A percentile compares a stretch with the other conserved stretches of the same genome.
Conservation (phyloP, 2,797 vertebrate genomes). For the Chloroceryle amazona region DNA sequence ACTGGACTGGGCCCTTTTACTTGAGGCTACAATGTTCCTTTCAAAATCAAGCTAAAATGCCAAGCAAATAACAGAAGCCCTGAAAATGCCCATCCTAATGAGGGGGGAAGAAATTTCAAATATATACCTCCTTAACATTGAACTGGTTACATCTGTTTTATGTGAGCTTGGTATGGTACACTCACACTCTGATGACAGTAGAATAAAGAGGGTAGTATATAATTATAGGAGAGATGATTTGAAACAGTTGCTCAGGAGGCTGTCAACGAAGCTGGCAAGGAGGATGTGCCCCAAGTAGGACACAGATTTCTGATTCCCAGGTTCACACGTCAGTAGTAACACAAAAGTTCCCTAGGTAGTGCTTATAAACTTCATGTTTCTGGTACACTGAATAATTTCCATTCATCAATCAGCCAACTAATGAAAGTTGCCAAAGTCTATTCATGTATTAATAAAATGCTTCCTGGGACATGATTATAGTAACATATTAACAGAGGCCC, state of each 20-base stretch:
- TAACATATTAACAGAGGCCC: neutral
- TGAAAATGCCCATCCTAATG: constrained; percentile 47
- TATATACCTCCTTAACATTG: constrained; percentile 12
- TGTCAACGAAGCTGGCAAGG: constrained; percentile 52
- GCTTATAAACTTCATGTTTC: neutral
- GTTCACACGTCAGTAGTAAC: constrained; percentile 21
- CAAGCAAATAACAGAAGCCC: neutral
- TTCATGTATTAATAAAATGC: neutral
- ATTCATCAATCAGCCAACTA: neutral
- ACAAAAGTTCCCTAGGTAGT: neutral
- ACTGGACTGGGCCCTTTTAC: neutral
- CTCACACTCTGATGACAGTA: constrained; percentile 1
- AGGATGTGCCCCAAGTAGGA: constrained; percentile 2
- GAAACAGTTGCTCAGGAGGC: constrained; percentile 64
- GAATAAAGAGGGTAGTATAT: constrained; percentile 32
- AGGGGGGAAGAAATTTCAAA: constrained; percentile 43
- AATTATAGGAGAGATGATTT: constrained; percentile 65
- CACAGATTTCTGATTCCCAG: neutral
- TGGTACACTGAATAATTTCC: no score
- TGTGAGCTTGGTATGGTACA: constrained; percentile 3
- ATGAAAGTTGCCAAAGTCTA: neutral
- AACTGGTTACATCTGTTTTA: constrained; percentile 65
- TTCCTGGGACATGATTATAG: neutral
- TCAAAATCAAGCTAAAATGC: neutral
- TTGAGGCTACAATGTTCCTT: neutral